Evolutionary conservation across 1,140 invertebrate genomes (phyloP).

Genomic region (Euglossa dilemma): DNA sequence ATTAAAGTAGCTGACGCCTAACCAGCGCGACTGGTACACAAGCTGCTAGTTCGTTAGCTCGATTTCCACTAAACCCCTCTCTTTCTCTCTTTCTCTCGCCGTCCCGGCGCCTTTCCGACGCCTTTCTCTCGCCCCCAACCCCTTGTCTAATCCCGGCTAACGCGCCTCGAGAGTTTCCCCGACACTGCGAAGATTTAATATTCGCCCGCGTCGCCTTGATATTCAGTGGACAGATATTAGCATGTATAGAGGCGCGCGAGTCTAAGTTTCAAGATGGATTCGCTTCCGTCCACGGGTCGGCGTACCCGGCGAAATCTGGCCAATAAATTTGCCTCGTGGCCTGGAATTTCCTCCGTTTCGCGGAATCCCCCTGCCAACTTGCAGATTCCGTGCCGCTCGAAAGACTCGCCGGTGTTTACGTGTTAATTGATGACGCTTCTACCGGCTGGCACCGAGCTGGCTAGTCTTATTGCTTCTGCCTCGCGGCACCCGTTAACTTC

Average conservation of each 20-base stretch:
- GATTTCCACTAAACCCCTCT: slow-evolving; percentile 4
- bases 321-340: slow-evolving; percentile 42
- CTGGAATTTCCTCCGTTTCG: slow-evolving; percentile 33
- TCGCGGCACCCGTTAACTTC: not conserved
- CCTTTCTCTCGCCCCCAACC: not conserved
- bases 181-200: slow-evolving; percentile 64
- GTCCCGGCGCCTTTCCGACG: slow-evolving; percentile 4
- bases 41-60: slow-evolving; percentile 55
- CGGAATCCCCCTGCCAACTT: slow-evolving; percentile 29
- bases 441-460: too few species aligned
- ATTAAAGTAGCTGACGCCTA: slow-evolving; percentile 12
- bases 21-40: slow-evolving; percentile 21
- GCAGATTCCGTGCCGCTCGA: not conserved
- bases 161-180: slow-evolving; percentile 19
- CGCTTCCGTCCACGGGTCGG: slow-evolving; percentile 35
- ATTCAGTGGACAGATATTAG: slow-evolving; percentile 70
- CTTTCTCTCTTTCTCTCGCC: too few species aligned
- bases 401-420: slow-evolving; percentile 21
- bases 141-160: not conserved
- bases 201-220: slow-evolving; percentile 64
- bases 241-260: slow-evolving; percentile 49
- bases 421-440: slow-evolving; percentile 30
- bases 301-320: slow-evolving; percentile 24
- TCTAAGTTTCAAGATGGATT: slow-evolving; percentile 64
- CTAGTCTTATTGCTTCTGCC: not conserved